Evolutionary conservation across 2,888 invertebrate species (phyloP), one percentile per base, ranked within the genome.

Genomic region (Pharmacophagus antenor): DNA sequence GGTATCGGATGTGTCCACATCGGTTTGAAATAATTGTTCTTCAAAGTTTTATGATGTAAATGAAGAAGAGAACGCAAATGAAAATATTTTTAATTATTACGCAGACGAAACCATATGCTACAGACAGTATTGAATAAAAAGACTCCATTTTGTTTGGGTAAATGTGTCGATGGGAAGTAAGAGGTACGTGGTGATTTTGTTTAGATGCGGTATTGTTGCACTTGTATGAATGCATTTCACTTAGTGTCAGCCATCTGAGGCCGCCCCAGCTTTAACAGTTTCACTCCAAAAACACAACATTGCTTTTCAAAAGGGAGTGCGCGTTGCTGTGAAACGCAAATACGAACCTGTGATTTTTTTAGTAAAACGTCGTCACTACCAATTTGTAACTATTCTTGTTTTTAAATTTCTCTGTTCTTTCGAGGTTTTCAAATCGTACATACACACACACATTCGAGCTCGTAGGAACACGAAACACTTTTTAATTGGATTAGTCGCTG

Each of bases 401-500:
- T 41, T 49, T 15, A 56, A 49, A 41, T 42, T 41, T 41, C 41
- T 41, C 23, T 23, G n/a, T 31, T 20, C 47, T 37, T 22, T 22
- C 10, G 5, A 37, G 27, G 47, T n/a, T 21, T n/a, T 22, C 31
- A 10, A 17, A n/a, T n/a, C 17, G 10, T 44, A 20, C 20, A 17
- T 46, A 21, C 4, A 46, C 15, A 21, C 17, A 7, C 37, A 37
- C 37, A 25, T 25, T 25, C 23, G n/a, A 2, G 25, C 27, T 44
- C 20, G 22, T 50, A 44, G 50, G 21, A 51, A 51, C 23, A 44
- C 50, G 44, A 57, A 49, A 57, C 50, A 57, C 10, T 37, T 44
- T 51, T 51, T 57, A 51, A 57, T 57, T 57, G 57, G 21, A 51
- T 51, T 37, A 41, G 42, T 48, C 42, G 41, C 17, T 42, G 37